phyloP scores from a whole-genome alignment of 2,113 vertebrate genomes.

The Indicator indicator region DNA sequence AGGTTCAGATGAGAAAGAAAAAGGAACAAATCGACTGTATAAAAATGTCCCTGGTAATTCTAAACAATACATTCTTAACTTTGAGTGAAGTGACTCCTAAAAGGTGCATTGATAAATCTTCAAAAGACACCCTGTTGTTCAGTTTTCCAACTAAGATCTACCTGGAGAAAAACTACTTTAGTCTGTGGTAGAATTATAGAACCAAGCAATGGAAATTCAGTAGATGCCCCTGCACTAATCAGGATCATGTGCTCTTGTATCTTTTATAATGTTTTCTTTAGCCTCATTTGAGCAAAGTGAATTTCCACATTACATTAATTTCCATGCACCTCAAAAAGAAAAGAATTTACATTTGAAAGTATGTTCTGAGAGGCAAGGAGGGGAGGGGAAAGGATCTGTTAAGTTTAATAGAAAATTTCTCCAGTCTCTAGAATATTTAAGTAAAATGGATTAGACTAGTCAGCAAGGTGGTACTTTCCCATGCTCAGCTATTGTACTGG shows the following conservation, averaged over 20 bases:
- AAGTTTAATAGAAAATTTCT: not conserved
- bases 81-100: not conserved
- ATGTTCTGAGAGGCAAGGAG: not conserved
- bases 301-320: not conserved
- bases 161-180: not conserved
- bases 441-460: constrained; percentile 4
- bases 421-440: not conserved
- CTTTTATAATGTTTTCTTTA: not conserved
- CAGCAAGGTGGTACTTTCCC: not conserved
- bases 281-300: not conserved
- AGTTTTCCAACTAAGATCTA: not conserved
- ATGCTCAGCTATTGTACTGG: not conserved
- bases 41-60: not conserved
- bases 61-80: not conserved
- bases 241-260: not conserved
- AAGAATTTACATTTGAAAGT: not conserved
- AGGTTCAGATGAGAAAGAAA: not conserved
- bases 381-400: not conserved
- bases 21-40: not conserved
- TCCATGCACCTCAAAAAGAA: not conserved
- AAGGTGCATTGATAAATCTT: not conserved
- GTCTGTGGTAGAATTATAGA: not conserved
- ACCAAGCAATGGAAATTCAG: not conserved
- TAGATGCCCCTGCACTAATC: not conserved
- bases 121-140: not conserved